Percentiles rank a stretch among this genome's conserved stretches.
Conservation (phyloP, 30 jellyfish, hydroid and myxozoan genomes). For the Aurelia aurita complex sp. Pacific region DNA sequence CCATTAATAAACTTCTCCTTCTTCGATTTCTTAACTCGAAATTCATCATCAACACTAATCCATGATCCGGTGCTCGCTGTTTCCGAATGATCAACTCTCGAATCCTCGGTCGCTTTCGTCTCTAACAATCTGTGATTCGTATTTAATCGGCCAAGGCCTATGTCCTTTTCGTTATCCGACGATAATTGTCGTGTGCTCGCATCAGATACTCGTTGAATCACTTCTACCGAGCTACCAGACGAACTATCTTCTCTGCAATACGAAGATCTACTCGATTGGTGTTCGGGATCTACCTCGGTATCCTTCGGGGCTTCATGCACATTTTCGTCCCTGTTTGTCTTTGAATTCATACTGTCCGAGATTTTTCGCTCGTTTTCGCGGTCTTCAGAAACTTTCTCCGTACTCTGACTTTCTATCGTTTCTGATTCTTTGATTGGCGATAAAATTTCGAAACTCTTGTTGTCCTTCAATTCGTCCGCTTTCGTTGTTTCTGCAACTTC, state of each 20-base stretch:
- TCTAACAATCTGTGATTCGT: constrained; percentile 7
- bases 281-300: not conserved
- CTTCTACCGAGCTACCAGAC: constrained; percentile 54
- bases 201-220: constrained; percentile 20
- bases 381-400: not conserved
- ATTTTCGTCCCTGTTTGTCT: not conserved
- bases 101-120: constrained; percentile 14
- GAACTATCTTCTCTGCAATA: constrained; percentile 38
- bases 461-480: constrained; percentile 11
- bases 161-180: constrained; percentile 1
- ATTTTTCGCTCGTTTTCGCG: not conserved
- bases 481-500: not conserved
- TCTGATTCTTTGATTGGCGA: constrained; percentile 5
- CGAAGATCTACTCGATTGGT: constrained; percentile 8
- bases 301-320: not conserved
- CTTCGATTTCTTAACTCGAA: constrained; percentile 50
- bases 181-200: no score
- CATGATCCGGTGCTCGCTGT: constrained; percentile 86
- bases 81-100: constrained; percentile 62
- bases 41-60: constrained; percentile 89
- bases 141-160: not conserved
- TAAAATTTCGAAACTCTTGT: constrained; percentile 22
- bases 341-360: not conserved
- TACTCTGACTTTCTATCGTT: not conserved
- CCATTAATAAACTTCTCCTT: constrained; percentile 57